These are phyloP conservation scores for Cydia strobilella DNA, from an alignment of 1,140 invertebrate genomes.

Conservation along the genomic window DNA sequence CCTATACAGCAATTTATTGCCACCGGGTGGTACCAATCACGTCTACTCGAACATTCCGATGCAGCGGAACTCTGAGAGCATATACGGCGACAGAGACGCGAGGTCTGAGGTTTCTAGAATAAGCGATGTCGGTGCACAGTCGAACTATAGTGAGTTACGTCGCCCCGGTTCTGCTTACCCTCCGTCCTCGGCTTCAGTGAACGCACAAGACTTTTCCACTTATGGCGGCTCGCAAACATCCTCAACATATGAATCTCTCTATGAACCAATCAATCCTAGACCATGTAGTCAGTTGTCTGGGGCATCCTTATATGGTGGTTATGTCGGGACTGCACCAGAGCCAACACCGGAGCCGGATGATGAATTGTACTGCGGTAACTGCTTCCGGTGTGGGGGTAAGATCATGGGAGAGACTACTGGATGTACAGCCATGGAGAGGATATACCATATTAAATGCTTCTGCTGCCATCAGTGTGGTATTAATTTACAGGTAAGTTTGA, in stretches of 20 bases:
- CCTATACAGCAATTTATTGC: conserved; percentile 80
- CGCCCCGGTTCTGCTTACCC: conserved; percentile 78
- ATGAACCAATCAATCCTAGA: conserved; percentile 94
- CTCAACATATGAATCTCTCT: conserved; percentile 94
- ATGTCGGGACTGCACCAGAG: conserved; percentile 88
- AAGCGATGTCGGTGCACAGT: conserved; percentile 77
- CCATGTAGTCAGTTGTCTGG: conserved; percentile 89
- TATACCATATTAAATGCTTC: conserved; percentile 98
- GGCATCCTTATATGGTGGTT: conserved; percentile 88
- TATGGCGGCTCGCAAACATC: conserved; percentile 83
- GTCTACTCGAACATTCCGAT: conserved; percentile 79
- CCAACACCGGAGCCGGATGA: conserved; percentile 87
- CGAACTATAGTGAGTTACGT: conserved; percentile 92
- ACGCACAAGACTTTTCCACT: conserved; percentile 82
- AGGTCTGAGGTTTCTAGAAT: conserved; percentile 65
- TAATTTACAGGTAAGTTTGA: conserved; percentile 82
- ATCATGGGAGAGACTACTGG: conserved; percentile 97
- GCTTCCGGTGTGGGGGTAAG: conserved; percentile 93
- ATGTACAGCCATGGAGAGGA: conserved; percentile 97
- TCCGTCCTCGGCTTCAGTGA: conserved; percentile 74
- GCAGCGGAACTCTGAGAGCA: conserved; percentile 60
- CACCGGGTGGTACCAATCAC: conserved; percentile 72
- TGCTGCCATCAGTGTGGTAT: conserved; percentile 94
- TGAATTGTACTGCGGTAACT: conserved; percentile 89
- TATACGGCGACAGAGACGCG: conserved; percentile 77